Percentiles rank a stretch among this genome's conserved stretches.
Evolutionary conservation across 2,113 vertebrate genomes (phyloP).

Genomic region (Chaenocephalus aceratus): DNA sequence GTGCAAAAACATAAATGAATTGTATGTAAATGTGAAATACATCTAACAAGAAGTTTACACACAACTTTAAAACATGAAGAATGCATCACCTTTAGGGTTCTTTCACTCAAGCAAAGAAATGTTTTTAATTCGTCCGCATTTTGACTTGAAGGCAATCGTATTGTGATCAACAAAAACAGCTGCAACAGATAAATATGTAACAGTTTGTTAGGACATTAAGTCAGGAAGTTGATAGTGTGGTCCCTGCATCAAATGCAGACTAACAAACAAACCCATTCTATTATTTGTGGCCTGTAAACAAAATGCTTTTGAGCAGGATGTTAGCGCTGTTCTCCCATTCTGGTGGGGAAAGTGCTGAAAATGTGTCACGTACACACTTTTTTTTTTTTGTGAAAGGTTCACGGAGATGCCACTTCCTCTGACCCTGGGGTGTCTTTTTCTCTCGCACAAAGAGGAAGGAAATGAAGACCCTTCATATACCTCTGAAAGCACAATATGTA

Average conservation of each 20-base stretch:
- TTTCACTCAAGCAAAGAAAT: neutral
- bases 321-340: slow-evolving; percentile 6
- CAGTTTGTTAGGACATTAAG: slow-evolving; percentile 19
- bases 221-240: slow-evolving; percentile 38
- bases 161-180: slow-evolving; percentile 20
- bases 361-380: too few species aligned
- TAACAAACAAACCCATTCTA: slow-evolving; percentile 12
- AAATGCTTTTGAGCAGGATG: slow-evolving; percentile 51
- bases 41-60: neutral
- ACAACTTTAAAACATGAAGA: neutral
- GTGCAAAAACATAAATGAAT: neutral
- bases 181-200: slow-evolving; percentile 30
- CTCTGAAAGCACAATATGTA: neutral
- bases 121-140: neutral
- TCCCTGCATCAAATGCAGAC: slow-evolving; percentile 13
- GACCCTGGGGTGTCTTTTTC: neutral
- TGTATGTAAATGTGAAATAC: neutral
- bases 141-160: neutral
- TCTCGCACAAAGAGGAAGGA: neutral
- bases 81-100: neutral
- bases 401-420: slow-evolving; percentile 22
- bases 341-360: too few species aligned
- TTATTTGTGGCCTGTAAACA: slow-evolving; percentile 33
- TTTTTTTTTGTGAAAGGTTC: too few species aligned
- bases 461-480: neutral